These are phyloP conservation scores for Ariolimax columbianus DNA, from an alignment of 2,888 invertebrate species.

Conservation along the genomic window DNA sequence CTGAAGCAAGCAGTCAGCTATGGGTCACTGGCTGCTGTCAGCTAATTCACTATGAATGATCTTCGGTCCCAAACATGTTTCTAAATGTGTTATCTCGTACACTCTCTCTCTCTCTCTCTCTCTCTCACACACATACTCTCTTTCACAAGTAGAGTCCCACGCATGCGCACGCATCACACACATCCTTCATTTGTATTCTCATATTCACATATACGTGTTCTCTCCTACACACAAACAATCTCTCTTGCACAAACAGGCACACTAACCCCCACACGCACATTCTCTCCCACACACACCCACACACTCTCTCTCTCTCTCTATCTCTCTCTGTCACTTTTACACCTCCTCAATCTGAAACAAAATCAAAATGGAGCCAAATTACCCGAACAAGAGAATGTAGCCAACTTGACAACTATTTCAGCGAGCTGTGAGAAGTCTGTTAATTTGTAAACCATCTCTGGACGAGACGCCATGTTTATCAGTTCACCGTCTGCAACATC, in stretches of 20 bases:
- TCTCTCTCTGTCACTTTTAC: too few relatives aligned
- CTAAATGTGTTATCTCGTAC: too few relatives aligned
- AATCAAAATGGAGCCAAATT: not conserved
- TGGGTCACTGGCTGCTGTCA: too few relatives aligned
- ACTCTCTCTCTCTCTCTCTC: too few relatives aligned
- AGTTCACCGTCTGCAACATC: not conserved
- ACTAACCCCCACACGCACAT: not conserved
- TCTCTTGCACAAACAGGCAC: not conserved
- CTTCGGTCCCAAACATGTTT: too few relatives aligned
- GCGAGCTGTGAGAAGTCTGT: constrained; percentile 10
- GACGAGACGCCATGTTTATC: not conserved
- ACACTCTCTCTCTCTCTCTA: not conserved
- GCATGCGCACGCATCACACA: too few relatives aligned
- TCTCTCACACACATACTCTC: too few relatives aligned
- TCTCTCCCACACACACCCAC: not conserved
- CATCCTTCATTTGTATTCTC: too few relatives aligned
- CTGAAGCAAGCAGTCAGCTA: too few relatives aligned
- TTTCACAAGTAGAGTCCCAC: too few relatives aligned
- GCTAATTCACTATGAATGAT: too few relatives aligned
- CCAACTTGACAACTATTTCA: not conserved
- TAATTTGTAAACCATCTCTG: constrained; percentile 12
- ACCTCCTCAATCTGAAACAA: not conserved
- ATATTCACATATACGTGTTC: not conserved
- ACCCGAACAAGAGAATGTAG: constrained; percentile 13
- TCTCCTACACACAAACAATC: not conserved